A percentile compares a stretch with the other conserved stretches of the same genome.
Conservation (phyloP, 35 echinoderm and acorn worm species). For the Stichopus chloronotus region DNA sequence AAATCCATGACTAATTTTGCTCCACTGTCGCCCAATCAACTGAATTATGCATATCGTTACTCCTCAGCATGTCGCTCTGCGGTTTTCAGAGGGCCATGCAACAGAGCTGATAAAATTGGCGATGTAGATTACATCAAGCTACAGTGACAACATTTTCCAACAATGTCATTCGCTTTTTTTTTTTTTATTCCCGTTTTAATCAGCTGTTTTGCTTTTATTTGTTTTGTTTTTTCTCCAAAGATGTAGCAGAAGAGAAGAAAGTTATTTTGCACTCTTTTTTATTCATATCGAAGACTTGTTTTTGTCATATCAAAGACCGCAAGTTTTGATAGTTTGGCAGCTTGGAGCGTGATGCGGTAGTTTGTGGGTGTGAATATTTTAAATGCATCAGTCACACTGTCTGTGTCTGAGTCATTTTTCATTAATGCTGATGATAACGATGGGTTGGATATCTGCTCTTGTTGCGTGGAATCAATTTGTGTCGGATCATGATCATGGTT, state of each 20-base stretch:
- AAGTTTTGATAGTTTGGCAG: neutral
- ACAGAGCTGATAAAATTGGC: neutral
- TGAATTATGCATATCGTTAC: conserved; percentile 43
- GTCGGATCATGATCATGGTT: too few species aligned
- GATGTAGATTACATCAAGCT: neutral
- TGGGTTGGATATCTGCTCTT: too few species aligned
- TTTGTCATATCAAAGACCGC: neutral
- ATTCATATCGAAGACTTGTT: neutral
- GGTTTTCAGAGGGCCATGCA: neutral
- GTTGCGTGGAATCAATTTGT: too few species aligned
- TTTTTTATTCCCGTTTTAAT: conserved; percentile 3
- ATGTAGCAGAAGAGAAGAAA: neutral
- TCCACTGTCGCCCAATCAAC: conserved; percentile 25
- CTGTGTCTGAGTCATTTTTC: too few species aligned
- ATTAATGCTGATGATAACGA: neutral
- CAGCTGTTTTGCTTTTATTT: neutral
- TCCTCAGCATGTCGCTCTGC: conserved; percentile 19
- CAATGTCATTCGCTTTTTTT: neutral
- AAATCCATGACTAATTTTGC: conserved; percentile 30
- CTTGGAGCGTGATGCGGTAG: neutral
- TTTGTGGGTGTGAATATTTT: neutral
- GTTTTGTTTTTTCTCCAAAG: too few species aligned
- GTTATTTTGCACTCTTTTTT: neutral
- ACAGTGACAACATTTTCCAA: neutral
- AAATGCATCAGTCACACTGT: neutral